These are phyloP conservation scores for Muraenolepis orangiensis DNA, from an alignment of 2,797 vertebrate species.

Conservation along the genomic window DNA sequence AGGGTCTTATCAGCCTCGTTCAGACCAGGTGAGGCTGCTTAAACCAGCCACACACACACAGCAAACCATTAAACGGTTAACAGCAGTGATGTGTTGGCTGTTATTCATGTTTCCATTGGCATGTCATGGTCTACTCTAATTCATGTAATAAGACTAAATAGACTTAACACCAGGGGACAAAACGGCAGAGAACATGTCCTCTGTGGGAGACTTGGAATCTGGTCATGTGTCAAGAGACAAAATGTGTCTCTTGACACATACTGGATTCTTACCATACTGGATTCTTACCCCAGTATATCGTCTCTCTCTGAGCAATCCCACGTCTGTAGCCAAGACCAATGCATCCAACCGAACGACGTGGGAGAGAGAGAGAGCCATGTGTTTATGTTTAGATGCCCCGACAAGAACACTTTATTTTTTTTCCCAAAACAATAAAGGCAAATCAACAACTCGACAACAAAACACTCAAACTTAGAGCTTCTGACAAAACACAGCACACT, in stretches of 20 bases:
- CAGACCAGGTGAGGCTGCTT: too few species aligned
- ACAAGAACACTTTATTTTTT: not conserved
- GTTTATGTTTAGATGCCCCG: not conserved
- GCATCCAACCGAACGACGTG: not conserved
- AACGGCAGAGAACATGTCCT: not conserved
- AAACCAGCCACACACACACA: too few species aligned
- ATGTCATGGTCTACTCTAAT: too few species aligned
- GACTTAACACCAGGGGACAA: not conserved
- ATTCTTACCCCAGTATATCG: too few species aligned
- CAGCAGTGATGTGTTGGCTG: too few species aligned
- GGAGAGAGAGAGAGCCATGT: not conserved
- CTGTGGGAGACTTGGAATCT: not conserved
- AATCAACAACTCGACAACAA: not conserved
- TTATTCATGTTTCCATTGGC: too few species aligned
- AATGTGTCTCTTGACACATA: too few species aligned
- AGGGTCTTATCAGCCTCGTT: too few species aligned
- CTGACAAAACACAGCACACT: not conserved
- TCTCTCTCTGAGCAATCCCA: not conserved
- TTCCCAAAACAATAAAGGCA: not conserved
- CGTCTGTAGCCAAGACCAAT: not conserved
- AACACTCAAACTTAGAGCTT: not conserved
- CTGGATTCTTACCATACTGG: too few species aligned
- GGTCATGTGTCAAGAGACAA: too few species aligned
- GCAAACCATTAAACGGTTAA: too few species aligned
- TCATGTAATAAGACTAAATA: not conserved